A percentile compares a stretch with the other conserved stretches of the same genome.
These are phyloP conservation scores for Acleris literana DNA, from an alignment of 2,888 invertebrate species.

Conservation along the genomic window DNA sequence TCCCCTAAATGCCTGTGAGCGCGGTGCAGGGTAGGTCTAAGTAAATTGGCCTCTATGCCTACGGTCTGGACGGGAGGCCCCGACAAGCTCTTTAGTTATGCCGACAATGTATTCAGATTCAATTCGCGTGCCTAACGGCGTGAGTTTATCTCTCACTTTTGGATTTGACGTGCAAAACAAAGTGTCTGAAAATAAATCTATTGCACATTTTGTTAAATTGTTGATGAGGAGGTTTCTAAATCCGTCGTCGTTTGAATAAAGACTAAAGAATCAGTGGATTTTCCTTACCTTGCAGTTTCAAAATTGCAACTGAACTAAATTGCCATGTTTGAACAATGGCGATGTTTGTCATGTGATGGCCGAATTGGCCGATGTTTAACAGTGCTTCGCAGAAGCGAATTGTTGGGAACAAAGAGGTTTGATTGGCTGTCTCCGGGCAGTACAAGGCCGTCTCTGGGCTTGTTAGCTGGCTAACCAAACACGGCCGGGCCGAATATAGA, in stretches of 20 bases:
- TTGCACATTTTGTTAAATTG: neutral
- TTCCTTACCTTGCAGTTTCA: too few relatives aligned
- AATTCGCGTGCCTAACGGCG: slow-evolving; percentile 55
- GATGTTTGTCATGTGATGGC: neutral
- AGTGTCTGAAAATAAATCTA: neutral
- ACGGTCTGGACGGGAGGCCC: slow-evolving; percentile 49
- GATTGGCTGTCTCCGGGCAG: slow-evolving; percentile 36
- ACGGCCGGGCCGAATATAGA: slow-evolving; percentile 19
- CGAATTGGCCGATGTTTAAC: slow-evolving; percentile 19
- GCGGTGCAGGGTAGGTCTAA: slow-evolving; percentile 43
- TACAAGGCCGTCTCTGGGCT: slow-evolving; percentile 27
- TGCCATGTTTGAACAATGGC: too few relatives aligned
- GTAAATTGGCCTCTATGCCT: slow-evolving; percentile 48
- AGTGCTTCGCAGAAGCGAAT: slow-evolving; percentile 21
- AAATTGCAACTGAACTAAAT: too few relatives aligned
- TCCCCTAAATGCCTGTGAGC: neutral
- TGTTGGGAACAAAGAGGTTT: slow-evolving; percentile 35
- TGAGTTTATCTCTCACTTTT: slow-evolving; percentile 58
- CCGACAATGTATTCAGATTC: slow-evolving; percentile 71
- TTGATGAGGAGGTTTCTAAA: neutral
- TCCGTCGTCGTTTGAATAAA: neutral
- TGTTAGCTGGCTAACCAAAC: slow-evolving; percentile 33
- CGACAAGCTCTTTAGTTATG: slow-evolving; percentile 69
- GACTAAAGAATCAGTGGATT: too few relatives aligned
- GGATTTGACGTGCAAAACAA: slow-evolving; percentile 27